Evolutionary conservation across 2,113 vertebrate genomes (phyloP).

Genomic region (Thermophis baileyi): DNA sequence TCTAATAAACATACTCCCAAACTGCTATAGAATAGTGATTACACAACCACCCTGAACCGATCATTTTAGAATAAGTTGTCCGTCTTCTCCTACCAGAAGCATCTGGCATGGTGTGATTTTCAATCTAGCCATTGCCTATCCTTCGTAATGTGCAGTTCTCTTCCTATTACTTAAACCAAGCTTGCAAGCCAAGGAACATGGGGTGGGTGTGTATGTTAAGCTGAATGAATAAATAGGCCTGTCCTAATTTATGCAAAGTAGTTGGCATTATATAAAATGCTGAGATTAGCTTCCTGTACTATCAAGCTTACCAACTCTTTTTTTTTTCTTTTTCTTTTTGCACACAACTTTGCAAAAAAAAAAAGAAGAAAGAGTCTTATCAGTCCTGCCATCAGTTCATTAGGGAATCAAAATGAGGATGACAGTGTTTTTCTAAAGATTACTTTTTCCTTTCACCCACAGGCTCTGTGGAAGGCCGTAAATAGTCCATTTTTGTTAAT

Average conservation of each 20-base stretch:
- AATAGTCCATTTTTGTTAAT: slow-evolving; percentile 86
- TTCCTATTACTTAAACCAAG: slow-evolving; percentile 48
- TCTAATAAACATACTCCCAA: slow-evolving; percentile 14
- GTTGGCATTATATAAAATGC: neutral
- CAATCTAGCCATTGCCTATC: slow-evolving; percentile 18
- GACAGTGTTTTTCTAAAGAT: slow-evolving; percentile 66
- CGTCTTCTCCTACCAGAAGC: slow-evolving; percentile 5
- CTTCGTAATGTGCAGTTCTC: slow-evolving; percentile 19
- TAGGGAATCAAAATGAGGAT: slow-evolving; percentile 70
- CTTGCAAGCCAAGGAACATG: slow-evolving; percentile 29
- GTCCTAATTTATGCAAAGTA: neutral
- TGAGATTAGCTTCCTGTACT: neutral
- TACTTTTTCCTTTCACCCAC: slow-evolving; percentile 76
- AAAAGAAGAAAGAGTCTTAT: slow-evolving; percentile 47
- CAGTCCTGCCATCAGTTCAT: slow-evolving; percentile 59
- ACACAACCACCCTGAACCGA: slow-evolving; percentile 10
- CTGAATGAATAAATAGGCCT: neutral
- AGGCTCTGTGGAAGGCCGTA: slow-evolving; percentile 75
- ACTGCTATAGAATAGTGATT: slow-evolving; percentile 14
- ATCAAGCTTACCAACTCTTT: neutral
- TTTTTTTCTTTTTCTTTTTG: neutral
- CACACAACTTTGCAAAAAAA: slow-evolving; percentile 36
- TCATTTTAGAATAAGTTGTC: slow-evolving; percentile 12
- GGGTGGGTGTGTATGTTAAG: neutral
- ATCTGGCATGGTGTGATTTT: slow-evolving; percentile 32